Conservation (phyloP, 30 jellyfish, hydroid and myxozoan genomes). For the Sanderia malayensis region DNA sequence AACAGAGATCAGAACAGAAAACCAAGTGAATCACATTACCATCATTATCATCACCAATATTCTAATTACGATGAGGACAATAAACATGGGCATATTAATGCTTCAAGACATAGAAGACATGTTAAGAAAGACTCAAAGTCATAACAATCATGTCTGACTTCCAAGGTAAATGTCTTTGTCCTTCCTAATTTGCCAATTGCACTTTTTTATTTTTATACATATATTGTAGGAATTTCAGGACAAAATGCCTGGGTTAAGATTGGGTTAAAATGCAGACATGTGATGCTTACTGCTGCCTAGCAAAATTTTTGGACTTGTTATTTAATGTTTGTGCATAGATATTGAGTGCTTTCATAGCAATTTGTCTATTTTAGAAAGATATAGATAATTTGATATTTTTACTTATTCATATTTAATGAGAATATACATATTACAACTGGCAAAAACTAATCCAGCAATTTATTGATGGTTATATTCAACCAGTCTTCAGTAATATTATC, state of each 20-base stretch:
- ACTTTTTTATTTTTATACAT: no score
- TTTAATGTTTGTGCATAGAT: no score
- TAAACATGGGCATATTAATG: conserved; percentile 9
- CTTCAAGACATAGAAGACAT: conserved; percentile 53
- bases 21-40: conserved; percentile 16
- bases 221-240: no score
- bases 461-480: conserved; percentile 75
- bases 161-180: background rate
- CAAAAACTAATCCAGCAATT: conserved; percentile 47
- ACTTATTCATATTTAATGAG: no score
- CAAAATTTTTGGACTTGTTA: no score
- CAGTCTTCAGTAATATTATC: conserved; percentile 91
- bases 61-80: background rate
- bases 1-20: conserved; percentile 5
- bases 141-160: background rate
- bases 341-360: no score
- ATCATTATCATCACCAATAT: conserved; percentile 30
- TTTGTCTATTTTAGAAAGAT: no score
- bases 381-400: no score
- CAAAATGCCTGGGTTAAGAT: no score
- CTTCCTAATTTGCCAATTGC: no score
- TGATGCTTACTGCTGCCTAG: no score
- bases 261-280: no score
- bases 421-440: background rate
- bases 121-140: conserved; percentile 37